Conservation (phyloP, 2,888 invertebrate genomes). For the Leptinotarsa tumamoca region DNA sequence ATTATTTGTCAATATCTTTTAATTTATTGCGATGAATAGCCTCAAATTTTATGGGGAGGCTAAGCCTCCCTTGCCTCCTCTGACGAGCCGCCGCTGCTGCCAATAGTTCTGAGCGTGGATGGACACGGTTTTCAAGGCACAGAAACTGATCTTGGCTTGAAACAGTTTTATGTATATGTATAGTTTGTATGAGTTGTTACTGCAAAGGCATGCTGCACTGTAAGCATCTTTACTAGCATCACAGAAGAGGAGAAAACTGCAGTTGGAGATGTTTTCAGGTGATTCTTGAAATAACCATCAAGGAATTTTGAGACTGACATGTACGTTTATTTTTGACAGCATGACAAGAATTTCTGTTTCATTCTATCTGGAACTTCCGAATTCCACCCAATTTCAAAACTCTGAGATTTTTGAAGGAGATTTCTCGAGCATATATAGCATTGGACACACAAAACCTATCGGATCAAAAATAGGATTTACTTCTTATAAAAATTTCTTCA, state of each 20-base stretch:
- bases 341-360: conserved; percentile 3
- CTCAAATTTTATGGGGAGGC: no score
- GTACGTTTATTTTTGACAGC: not conserved
- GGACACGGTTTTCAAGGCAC: conserved; percentile 4
- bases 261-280: not conserved
- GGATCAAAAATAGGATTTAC: conserved; percentile 40
- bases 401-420: conserved; percentile 34
- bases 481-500: conserved; percentile 26
- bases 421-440: conserved; percentile 39
- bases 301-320: conserved; percentile 1
- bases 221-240: conserved; percentile 7
- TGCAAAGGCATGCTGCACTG: not conserved
- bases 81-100: not conserved
- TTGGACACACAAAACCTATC: conserved; percentile 38
- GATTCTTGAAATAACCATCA: conserved; percentile 15
- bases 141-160: conserved; percentile 12
- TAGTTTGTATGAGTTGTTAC: not conserved
- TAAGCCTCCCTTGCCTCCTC: no score
- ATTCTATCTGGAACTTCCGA: conserved; percentile 1
- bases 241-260: conserved; percentile 16
- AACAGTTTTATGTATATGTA: not conserved
- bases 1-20: no score
- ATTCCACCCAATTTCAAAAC: conserved; percentile 6
- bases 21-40: no score
- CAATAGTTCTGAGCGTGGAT: conserved; percentile 1